Conservation (phyloP, 2,797 vertebrate species). For the Rallus crepitans region DNA sequence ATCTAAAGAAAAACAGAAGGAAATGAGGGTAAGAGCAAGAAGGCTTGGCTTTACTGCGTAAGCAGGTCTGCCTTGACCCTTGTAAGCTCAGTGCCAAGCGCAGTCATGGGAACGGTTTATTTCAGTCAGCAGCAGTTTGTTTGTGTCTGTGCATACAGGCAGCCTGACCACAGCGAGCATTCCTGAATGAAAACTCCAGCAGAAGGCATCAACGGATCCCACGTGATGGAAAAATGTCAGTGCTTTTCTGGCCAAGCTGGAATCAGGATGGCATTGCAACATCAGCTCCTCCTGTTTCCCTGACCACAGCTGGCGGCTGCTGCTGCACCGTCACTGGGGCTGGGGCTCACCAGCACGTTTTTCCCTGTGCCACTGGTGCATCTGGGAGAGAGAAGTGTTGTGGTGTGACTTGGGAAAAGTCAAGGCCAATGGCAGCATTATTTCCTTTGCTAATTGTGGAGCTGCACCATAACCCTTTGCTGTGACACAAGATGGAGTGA, state of each 20-base stretch:
- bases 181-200: constrained; percentile 22
- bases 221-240: constrained; percentile 50
- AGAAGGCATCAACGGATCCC: not conserved
- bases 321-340: not conserved
- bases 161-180: constrained; percentile 51
- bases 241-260: not conserved
- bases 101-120: constrained; percentile 28
- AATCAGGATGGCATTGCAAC: constrained; percentile 32
- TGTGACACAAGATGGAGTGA: not conserved
- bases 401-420: not conserved
- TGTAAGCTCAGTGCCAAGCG: not conserved
- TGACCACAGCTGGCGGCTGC: not conserved
- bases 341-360: not conserved
- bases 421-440: not conserved
- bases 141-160: constrained; percentile 33
- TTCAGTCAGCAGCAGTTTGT: constrained; percentile 42
- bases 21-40: not conserved
- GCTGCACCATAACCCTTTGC: not conserved
- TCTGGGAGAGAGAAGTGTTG: not conserved
- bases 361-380: not conserved
- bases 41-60: not conserved
- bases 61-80: not conserved
- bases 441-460: not conserved
- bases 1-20: not conserved
- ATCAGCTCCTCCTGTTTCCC: not conserved